Evolutionary conservation across 2,888 invertebrate species (phyloP).

Genomic region (Aporophyla lueneburgensis): DNA sequence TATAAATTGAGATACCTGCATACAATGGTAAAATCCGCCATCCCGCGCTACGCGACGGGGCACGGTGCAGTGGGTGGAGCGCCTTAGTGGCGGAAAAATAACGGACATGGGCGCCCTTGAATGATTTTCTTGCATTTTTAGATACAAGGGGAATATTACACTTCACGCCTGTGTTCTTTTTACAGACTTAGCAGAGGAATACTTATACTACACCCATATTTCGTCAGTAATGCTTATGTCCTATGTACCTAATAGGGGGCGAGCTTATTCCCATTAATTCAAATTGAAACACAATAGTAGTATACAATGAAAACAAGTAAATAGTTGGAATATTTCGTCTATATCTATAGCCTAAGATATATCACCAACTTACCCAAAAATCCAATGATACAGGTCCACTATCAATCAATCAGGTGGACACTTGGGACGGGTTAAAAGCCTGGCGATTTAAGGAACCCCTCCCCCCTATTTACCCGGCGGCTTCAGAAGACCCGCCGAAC

Average conservation of each 20-base stretch:
- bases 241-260: too few relatives aligned
- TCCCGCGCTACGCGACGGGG: too few relatives aligned
- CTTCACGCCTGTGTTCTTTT: too few relatives aligned
- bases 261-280: too few relatives aligned
- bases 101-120: neutral
- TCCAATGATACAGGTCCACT: slow-evolving; percentile 60
- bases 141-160: too few relatives aligned
- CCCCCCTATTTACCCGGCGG: slow-evolving; percentile 33
- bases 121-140: neutral
- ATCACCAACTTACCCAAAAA: slow-evolving; percentile 42
- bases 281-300: neutral
- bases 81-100: too few relatives aligned
- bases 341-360: slow-evolving; percentile 10
- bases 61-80: too few relatives aligned
- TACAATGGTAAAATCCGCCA: too few relatives aligned
- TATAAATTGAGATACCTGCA: too few relatives aligned
- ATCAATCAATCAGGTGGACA: slow-evolving; percentile 80
- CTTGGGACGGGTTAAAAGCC: slow-evolving; percentile 75
- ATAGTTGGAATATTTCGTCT: slow-evolving; percentile 1
- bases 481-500: slow-evolving; percentile 61
- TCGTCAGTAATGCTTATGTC: too few relatives aligned
- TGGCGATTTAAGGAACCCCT: slow-evolving; percentile 69
- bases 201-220: too few relatives aligned
- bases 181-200: too few relatives aligned
- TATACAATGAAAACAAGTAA: neutral